A percentile compares a stretch with the other conserved stretches of the same genome.
phyloP scores from a whole-genome alignment of 2,888 invertebrate species.

The Dasysyrphus albostriatus region DNA sequence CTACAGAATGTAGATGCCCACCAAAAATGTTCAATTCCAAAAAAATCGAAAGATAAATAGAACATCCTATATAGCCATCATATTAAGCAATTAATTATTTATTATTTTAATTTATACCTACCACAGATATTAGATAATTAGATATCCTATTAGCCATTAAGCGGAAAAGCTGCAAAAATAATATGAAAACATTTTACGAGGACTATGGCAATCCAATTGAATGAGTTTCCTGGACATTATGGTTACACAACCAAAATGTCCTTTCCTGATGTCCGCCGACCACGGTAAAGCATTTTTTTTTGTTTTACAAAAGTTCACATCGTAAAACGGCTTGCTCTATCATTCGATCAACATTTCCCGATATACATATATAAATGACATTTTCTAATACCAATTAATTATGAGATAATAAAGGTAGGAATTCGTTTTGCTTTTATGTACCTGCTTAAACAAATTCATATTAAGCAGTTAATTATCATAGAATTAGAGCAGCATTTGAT shows the following conservation, averaged over 20 bases:
- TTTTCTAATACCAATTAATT: constrained; percentile 74
- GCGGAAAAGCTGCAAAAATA: too few relatives aligned
- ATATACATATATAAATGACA: constrained; percentile 47
- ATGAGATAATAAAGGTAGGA: constrained; percentile 58
- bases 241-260: neutral
- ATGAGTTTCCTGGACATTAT: too few relatives aligned
- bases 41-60: too few relatives aligned
- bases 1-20: too few relatives aligned
- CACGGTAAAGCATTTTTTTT: neutral
- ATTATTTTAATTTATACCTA: too few relatives aligned
- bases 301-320: constrained; percentile 12
- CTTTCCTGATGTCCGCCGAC: neutral
- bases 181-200: too few relatives aligned
- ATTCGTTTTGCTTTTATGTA: too few relatives aligned
- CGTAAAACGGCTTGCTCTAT: constrained; percentile 4
- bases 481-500: neutral
- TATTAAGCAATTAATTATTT: too few relatives aligned
- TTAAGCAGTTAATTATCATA: constrained; percentile 41
- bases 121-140: too few relatives aligned
- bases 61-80: neutral
- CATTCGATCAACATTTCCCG: constrained; percentile 59
- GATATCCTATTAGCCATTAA: neutral
- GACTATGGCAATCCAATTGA: too few relatives aligned
- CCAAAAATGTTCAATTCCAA: too few relatives aligned
- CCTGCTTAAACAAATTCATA: constrained; percentile 25